Evolutionary conservation across 2,113 vertebrate species (phyloP).

Genomic region (Vanacampus margaritifer): DNA sequence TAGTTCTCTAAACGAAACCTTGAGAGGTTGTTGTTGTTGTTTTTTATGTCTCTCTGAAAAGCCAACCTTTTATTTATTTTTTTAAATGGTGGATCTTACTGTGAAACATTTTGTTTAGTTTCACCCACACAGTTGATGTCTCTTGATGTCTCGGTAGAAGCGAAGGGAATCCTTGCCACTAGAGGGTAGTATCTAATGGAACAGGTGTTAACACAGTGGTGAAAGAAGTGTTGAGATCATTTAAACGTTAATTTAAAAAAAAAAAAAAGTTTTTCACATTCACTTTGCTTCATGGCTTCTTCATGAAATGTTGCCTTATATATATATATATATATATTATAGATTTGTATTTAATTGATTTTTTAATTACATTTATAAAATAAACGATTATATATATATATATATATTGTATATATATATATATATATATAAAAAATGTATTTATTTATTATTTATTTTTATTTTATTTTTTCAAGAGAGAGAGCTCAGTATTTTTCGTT

Average conservation of each 20-base stretch:
- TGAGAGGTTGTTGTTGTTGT: background rate
- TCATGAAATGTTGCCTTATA: background rate
- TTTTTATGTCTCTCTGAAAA: slow-evolving; percentile 7
- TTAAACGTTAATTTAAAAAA: background rate
- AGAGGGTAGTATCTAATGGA: slow-evolving; percentile 70
- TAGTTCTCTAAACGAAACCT: background rate
- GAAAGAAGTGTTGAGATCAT: slow-evolving; percentile 9
- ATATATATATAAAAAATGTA: too few relatives aligned
- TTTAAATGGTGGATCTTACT: background rate
- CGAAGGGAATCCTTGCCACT: slow-evolving; percentile 51
- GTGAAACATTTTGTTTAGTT: background rate
- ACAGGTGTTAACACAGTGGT: slow-evolving; percentile 24
- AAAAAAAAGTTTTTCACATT: too few relatives aligned
- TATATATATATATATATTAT: too few relatives aligned
- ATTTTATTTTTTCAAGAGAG: too few relatives aligned
- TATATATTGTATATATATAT: too few relatives aligned
- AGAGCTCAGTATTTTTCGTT: too few relatives aligned
- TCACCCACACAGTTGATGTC: background rate
- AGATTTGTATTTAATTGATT: too few relatives aligned
- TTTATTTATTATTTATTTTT: too few relatives aligned
- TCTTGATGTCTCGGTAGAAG: slow-evolving; percentile 19
- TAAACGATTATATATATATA: too few relatives aligned
- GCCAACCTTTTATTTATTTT: background rate
- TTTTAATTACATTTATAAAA: too few relatives aligned
- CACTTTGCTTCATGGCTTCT: background rate